Evolutionary conservation across 1,140 invertebrate genomes (phyloP).

Genomic region (Pogonomyrmex californicus): DNA sequence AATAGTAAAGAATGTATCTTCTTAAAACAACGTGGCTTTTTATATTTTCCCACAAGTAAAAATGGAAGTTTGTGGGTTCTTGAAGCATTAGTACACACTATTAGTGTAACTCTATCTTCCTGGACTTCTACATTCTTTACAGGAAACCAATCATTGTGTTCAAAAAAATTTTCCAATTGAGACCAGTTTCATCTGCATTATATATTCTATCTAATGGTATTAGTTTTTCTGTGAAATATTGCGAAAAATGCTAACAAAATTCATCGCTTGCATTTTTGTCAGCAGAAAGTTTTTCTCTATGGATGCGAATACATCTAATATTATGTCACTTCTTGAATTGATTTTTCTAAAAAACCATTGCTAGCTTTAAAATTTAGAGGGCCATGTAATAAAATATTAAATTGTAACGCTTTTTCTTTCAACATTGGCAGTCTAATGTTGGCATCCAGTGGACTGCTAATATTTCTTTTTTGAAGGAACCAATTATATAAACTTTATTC

Average conservation of each 20-base stretch:
- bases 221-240: not conserved
- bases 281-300: not conserved
- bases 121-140: not conserved
- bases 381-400: not conserved
- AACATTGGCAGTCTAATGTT: constrained; percentile 3
- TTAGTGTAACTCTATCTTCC: not conserved
- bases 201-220: constrained; percentile 17
- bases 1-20: not conserved
- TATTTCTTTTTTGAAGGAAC: constrained; percentile 1
- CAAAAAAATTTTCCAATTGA: not conserved
- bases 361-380: not conserved
- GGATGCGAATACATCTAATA: not conserved
- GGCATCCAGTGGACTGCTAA: no score
- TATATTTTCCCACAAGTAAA: not conserved
- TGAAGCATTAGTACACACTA: not conserved
- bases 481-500: constrained; percentile 9
- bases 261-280: not conserved
- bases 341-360: not conserved
- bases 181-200: constrained; percentile 7
- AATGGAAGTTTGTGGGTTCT: constrained; percentile 7
- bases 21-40: not conserved
- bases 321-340: constrained; percentile 7
- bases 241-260: not conserved
- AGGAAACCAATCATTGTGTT: not conserved
- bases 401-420: not conserved